A percentile compares a stretch with the other conserved stretches of the same genome.
phyloP scores from a whole-genome alignment of 1,140 invertebrate species.

The Leucophenga varia region DNA sequence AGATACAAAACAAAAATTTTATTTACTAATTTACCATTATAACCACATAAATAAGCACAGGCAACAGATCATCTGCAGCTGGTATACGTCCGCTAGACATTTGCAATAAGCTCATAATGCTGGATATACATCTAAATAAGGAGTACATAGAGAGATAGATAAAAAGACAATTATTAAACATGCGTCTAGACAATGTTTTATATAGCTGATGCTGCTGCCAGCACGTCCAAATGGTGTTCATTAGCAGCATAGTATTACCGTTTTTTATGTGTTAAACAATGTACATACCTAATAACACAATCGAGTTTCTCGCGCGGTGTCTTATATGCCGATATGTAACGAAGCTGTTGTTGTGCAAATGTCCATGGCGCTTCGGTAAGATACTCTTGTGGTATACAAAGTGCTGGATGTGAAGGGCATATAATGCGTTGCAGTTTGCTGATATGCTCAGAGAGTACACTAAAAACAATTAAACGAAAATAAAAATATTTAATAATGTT shows the following conservation, averaged over 20 bases:
- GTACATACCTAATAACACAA: slow-evolving; percentile 59
- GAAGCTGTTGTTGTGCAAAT: slow-evolving; percentile 93
- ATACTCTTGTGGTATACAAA: slow-evolving; percentile 79
- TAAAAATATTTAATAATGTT: background rate
- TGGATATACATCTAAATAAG: slow-evolving; percentile 80
- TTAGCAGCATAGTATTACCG: background rate
- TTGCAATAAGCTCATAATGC: slow-evolving; percentile 90
- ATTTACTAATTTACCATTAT: slow-evolving; percentile 73
- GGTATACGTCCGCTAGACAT: slow-evolving; percentile 80
- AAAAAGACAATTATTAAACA: background rate
- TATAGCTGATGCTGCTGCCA: too few species aligned
- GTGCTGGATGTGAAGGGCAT: slow-evolving; percentile 80
- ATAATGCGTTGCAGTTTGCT: slow-evolving; percentile 77
- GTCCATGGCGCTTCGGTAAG: slow-evolving; percentile 94
- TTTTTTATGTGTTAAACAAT: background rate
- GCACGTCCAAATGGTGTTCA: too few species aligned
- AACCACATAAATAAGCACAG: slow-evolving; percentile 94
- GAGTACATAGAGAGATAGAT: background rate
- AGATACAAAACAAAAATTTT: background rate
- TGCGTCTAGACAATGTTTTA: too few species aligned
- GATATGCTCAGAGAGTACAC: slow-evolving; percentile 86
- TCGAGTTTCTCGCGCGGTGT: slow-evolving; percentile 93
- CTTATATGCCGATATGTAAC: slow-evolving; percentile 89
- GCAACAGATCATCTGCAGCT: slow-evolving; percentile 95
- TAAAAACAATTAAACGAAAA: slow-evolving; percentile 48